These are phyloP conservation scores for Tachystola acroxantha DNA, from an alignment of 2,888 invertebrate species.

Conservation along the genomic window DNA sequence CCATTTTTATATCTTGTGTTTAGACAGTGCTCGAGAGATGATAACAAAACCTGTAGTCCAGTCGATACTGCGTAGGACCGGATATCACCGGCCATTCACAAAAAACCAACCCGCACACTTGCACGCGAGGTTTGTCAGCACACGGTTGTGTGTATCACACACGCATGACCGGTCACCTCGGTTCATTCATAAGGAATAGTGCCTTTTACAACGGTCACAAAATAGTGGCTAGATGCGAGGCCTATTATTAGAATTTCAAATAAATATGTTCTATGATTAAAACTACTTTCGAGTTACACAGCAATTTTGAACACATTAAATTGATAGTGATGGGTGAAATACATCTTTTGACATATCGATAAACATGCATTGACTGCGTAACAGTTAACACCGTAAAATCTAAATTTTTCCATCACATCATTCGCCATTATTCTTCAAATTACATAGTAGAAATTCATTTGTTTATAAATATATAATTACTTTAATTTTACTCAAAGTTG, in stretches of 20 bases:
- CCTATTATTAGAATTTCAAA: constrained; percentile 23
- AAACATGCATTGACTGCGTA: no score
- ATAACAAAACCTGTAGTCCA: constrained; percentile 72
- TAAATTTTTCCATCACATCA: no score
- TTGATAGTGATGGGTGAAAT: constrained; percentile 32
- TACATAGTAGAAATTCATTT: no score
- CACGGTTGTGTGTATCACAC: constrained; percentile 41
- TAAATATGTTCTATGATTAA: constrained; percentile 8
- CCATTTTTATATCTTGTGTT: constrained; percentile 74
- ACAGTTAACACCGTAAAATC: no score
- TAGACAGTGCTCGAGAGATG: constrained; percentile 72
- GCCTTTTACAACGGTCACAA: constrained; percentile 52
- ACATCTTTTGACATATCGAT: not conserved
- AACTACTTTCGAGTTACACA: constrained; percentile 17
- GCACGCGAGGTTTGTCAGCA: constrained; percentile 24
- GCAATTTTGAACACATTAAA: constrained; percentile 32
- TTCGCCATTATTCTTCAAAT: no score
- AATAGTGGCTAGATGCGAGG: constrained; percentile 46
- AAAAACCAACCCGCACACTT: constrained; percentile 58
- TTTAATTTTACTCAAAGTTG: no score
- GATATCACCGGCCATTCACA: constrained; percentile 75
- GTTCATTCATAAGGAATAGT: constrained; percentile 70
- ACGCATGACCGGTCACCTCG: constrained; percentile 39
- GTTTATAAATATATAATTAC: no score
- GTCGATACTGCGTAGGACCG: constrained; percentile 63